Base-by-base conservation (phyloP, 2,888 invertebrate genomes). In the Bembecia ichneumoniformis region DNA sequence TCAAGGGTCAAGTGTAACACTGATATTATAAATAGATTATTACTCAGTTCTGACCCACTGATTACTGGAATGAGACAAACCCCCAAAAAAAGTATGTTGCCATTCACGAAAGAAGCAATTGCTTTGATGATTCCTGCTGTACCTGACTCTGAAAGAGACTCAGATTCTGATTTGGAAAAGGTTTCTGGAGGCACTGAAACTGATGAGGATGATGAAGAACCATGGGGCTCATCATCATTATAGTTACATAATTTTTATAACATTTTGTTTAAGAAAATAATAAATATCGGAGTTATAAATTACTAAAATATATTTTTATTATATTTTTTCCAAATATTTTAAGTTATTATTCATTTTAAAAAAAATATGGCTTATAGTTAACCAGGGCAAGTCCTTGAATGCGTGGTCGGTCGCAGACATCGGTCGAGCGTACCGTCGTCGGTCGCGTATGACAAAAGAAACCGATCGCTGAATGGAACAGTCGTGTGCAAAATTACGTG, bases 11-110 rank as follows among this genome's bases (percentile, higher is more conserved):
- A 48, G n/a, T 53, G 58, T 48, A 52, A 52, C 15, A 35, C 46
- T 35, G 57, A 58, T 49, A 40, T 62, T 48, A 35, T 57, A 36
- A 56, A 58, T 47, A 48, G 55, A 17, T 35, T 59, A 14, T 45
- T 57, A n/a, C 47, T 57, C 14, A 55, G 46, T 15, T 59, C 56
- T 45, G 57, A 57, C 15, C 53, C 55, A 14, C 40, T 50, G 5
- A 5, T 43, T 5, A 43, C 4, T 5, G 13, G 43, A 11, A 5
- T 13, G 5, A 43, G 43, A n/a, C 43, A 9, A 14, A 43, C 5
- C 7, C 7, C 11, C 13, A 35, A 35, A 35, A 35, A 35, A 35
- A 46, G 46, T 15, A 45, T 10, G 13, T 15, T 15, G 45, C 45
- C 45, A 45, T 45, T 45, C 16, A 15, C 16, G 10, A 45, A 45